Evolutionary conservation across 1,140 invertebrate species (phyloP), one percentile per base, ranked within the genome.

Genomic region (Drosophila azteca): DNA sequence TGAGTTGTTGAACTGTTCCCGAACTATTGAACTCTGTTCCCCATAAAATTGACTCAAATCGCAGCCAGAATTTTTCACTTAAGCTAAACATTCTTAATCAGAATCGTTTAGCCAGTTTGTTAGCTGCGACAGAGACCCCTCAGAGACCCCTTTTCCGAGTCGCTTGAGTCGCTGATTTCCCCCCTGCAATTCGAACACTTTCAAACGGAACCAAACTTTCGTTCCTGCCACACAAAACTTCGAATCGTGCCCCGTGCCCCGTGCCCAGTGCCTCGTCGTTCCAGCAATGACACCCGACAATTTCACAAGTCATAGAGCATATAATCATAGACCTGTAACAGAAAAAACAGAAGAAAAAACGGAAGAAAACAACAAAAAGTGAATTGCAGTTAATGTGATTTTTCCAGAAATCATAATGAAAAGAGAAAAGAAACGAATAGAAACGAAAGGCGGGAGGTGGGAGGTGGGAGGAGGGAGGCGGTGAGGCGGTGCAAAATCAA

Each of bases 291-390:
- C 83, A 88, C 76, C 60, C 54, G 50, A 79, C 83, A 88, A 88
- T 88, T 88, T 88, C 68, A 74, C 75, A 89, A 88, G 76, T 74
- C 83, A 88, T 83, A 88, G 84, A 88, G 76, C 83, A 88, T 68
- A 89, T 88, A 89, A 88, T 88, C 77, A 88, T 73, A 77, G 75
- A 53, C 48, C 54, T 44, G 35, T 39, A 55, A 58, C 20, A 62
- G 26, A 67, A 61, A 41, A 55, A 63, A 55, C 24, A 58, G 31
- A 63, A 61, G 65, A 65, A 51, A 20, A 67, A 51, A 26, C 45
- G 13, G 3, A 4, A 39, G 3, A 13, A 11, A 13, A 1, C 13
- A 1, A 39, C 7, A 61, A 85, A 84, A 88, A 87, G 82, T 87
- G 82, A 87, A 87, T 87, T 85, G 83, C 82, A 85, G 78, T 88